These are phyloP conservation scores for Phalacrocorax pelagicus DNA, from an alignment of 2,113 vertebrate genomes.

Conservation along the genomic window DNA sequence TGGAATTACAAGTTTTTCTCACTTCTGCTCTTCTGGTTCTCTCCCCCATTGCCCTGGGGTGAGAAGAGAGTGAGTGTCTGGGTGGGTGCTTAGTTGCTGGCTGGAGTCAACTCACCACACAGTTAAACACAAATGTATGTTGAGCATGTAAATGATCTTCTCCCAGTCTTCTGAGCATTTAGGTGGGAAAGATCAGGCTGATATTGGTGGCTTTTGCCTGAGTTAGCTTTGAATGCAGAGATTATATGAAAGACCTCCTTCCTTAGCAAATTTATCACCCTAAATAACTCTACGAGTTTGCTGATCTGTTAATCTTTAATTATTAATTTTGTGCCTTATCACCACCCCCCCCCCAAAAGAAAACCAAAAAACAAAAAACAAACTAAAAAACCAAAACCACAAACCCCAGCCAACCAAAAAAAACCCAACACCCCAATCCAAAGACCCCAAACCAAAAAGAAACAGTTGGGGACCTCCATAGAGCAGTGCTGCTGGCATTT, in stretches of 20 bases:
- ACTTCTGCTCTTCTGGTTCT: not conserved
- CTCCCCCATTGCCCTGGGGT: rapidly evolving
- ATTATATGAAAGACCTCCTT: not conserved
- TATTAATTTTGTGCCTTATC: not conserved
- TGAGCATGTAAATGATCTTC: not conserved
- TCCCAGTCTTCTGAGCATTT: not conserved
- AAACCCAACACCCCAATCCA: not conserved
- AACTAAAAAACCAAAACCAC: no score
- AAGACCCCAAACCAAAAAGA: no score
- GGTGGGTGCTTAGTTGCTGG: not conserved
- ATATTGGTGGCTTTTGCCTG: not conserved
- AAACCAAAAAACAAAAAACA: no score
- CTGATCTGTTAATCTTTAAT: not conserved
- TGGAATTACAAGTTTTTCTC: not conserved
- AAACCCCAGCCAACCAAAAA: no score
- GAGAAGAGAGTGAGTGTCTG: not conserved
- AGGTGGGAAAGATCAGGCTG: not conserved
- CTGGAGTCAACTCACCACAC: not conserved
- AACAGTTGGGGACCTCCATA: not conserved
- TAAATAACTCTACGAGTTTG: not conserved
- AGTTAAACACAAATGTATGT: not conserved
- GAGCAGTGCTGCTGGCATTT: not conserved
- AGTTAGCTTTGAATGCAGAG: not conserved
- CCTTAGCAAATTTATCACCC: not conserved
- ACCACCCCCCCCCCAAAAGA: no score